Conservation (phyloP, 2,888 invertebrate genomes). For the Cephus pulcher region DNA sequence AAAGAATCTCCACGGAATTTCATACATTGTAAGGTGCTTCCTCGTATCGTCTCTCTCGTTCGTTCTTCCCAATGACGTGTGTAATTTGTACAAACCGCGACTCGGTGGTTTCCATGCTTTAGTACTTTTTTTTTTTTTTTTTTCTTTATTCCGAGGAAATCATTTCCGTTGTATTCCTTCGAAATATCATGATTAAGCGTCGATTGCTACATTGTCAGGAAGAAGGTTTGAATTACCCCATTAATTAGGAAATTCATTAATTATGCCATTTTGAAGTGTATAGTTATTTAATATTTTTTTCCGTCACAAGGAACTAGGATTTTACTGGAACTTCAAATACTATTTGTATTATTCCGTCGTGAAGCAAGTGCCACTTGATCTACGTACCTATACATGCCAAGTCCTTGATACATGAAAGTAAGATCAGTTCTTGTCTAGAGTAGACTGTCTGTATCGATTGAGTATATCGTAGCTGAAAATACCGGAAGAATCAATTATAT, state of each 20-base stretch:
- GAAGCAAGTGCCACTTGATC: slow-evolving; percentile 51
- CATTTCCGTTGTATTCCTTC: not conserved
- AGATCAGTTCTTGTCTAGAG: slow-evolving; percentile 44
- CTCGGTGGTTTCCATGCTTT: not conserved
- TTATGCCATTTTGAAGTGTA: too few relatives aligned
- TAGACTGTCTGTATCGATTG: slow-evolving; percentile 11
- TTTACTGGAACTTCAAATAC: not conserved
- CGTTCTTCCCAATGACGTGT: not conserved
- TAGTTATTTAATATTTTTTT: not conserved
- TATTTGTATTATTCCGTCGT: not conserved
- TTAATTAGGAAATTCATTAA: too few relatives aligned
- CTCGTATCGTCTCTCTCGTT: not conserved
- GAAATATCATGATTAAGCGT: not conserved
- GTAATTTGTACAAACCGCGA: not conserved
- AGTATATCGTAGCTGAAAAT: slow-evolving; percentile 4
- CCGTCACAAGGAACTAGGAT: not conserved
- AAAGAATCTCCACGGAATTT: not conserved
- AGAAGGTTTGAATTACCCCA: too few relatives aligned
- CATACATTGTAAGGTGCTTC: not conserved
- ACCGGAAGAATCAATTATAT: slow-evolving; percentile 20
- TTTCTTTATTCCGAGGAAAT: not conserved
- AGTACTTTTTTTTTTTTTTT: not conserved
- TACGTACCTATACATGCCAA: slow-evolving; percentile 31
- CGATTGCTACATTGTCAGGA: not conserved
- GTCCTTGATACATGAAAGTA: slow-evolving; percentile 63